Evolutionary conservation across 1,140 invertebrate genomes (phyloP).

Genomic region (Meloidogyne floridensis): DNA sequence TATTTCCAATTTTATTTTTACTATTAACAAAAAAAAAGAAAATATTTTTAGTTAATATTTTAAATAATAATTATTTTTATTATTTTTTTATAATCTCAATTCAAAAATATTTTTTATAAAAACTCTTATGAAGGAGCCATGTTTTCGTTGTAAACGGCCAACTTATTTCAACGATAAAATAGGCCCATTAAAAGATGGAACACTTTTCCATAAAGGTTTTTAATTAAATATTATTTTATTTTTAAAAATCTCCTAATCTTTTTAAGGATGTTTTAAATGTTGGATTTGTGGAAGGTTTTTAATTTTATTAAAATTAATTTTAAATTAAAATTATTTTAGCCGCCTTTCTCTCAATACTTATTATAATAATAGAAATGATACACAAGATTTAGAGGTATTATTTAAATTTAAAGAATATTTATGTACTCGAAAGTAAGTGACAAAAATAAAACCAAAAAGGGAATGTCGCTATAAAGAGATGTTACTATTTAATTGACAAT

Average conservation of each 20-base stretch:
- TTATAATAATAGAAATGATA: constrained; percentile 64
- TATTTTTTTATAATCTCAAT: too few species aligned
- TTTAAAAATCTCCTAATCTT: background rate
- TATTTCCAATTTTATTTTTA: too few species aligned
- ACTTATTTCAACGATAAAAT: constrained; percentile 66
- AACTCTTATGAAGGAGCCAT: constrained; percentile 61
- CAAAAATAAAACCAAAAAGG: too few species aligned
- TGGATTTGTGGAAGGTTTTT: constrained; percentile 63
- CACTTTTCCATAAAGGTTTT: constrained; percentile 61
- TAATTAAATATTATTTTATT: background rate
- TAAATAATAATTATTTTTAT: too few species aligned
- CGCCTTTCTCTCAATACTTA: constrained; percentile 62
- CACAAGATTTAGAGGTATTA: constrained; percentile 62
- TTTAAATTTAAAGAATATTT: constrained; percentile 12
- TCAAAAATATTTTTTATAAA: too few species aligned
- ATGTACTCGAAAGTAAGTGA: too few species aligned
- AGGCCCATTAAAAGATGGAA: constrained; percentile 63
- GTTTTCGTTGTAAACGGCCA: constrained; percentile 64
- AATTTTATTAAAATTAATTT: background rate
- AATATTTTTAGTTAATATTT: too few species aligned
- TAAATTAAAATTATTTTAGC: background rate
- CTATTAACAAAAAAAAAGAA: too few species aligned
- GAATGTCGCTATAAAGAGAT: too few species aligned
- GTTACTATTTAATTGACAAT: too few species aligned
- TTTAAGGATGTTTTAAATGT: constrained; percentile 60